These are phyloP conservation scores for Chamaetylas fuelleborni DNA, from an alignment of 2,113 vertebrate species.

Conservation along the genomic window DNA sequence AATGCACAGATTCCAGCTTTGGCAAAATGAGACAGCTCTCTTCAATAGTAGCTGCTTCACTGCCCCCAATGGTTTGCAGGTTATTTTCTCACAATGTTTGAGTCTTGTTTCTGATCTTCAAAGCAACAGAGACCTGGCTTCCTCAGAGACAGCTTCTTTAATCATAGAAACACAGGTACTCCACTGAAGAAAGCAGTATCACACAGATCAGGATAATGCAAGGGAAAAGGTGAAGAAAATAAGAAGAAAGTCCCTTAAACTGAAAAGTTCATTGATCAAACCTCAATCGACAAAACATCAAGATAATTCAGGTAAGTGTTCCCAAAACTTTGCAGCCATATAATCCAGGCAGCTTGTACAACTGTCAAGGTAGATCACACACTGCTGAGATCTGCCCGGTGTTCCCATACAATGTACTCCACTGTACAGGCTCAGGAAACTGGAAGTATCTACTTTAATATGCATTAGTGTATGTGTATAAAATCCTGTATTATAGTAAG, in stretches of 20 bases:
- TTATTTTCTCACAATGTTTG: neutral
- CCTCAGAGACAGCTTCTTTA: neutral
- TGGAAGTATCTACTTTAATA: neutral
- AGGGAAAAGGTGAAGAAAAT: neutral
- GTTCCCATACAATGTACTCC: neutral
- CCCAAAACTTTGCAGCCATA: neutral
- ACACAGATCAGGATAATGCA: neutral
- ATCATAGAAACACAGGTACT: neutral
- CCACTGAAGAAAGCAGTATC: neutral
- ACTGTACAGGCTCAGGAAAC: neutral
- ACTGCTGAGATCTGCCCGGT: neutral
- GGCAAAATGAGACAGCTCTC: neutral
- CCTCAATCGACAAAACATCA: neutral
- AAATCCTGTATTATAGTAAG: neutral
- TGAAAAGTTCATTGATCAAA: neutral
- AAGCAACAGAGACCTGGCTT: neutral
- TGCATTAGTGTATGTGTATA: fast-evolving
- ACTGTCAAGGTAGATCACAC: neutral
- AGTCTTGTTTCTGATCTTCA: neutral
- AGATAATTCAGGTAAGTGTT: neutral
- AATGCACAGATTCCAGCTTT: neutral
- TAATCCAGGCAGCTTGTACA: neutral
- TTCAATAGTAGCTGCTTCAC: neutral
- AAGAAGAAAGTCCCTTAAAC: neutral
- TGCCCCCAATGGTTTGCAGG: neutral